Evolutionary conservation across 2,797 vertebrate genomes (phyloP).

Genomic region (Glossophaga mutica): DNA sequence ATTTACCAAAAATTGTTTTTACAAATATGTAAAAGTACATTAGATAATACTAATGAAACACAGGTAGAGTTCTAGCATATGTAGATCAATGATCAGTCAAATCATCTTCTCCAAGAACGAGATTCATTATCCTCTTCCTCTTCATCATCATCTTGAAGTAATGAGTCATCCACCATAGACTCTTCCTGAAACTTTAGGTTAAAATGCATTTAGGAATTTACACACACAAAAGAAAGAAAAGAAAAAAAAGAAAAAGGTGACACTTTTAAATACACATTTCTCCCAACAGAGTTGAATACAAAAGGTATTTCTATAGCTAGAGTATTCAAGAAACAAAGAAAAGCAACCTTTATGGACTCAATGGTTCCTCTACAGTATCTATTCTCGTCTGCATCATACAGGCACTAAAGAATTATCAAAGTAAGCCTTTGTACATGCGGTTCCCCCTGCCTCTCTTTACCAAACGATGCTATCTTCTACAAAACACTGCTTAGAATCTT

Average conservation of each 20-base stretch:
- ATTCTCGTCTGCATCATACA: slow-evolving; percentile 33
- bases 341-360: slow-evolving; percentile 28
- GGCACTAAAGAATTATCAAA: slow-evolving; percentile 21
- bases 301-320: slow-evolving; percentile 63
- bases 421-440: slow-evolving; percentile 25
- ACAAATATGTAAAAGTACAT: slow-evolving; percentile 88
- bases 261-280: slow-evolving; percentile 72
- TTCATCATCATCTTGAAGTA: slow-evolving; percentile 98
- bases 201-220: slow-evolving; percentile 71
- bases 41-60: slow-evolving; percentile 87
- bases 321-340: slow-evolving; percentile 60
- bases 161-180: slow-evolving; percentile 92
- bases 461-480: slow-evolving; percentile 3
- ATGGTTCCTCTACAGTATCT: slow-evolving; percentile 27
- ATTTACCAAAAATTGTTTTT: slow-evolving; percentile 83
- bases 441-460: slow-evolving; percentile 32
- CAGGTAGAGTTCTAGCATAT: slow-evolving; percentile 82
- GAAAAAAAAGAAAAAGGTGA: slow-evolving; percentile 66
- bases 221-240: not conserved
- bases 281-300: slow-evolving; percentile 63
- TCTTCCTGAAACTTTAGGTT: slow-evolving; percentile 93
- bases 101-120: slow-evolving; percentile 99
- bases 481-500: not conserved
- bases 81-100: slow-evolving; percentile 80
- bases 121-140: slow-evolving; percentile 98